Evolutionary conservation across 2,888 invertebrate species (phyloP), one percentile per base, ranked within the genome.

Genomic region (Ptilodon capucinus): DNA sequence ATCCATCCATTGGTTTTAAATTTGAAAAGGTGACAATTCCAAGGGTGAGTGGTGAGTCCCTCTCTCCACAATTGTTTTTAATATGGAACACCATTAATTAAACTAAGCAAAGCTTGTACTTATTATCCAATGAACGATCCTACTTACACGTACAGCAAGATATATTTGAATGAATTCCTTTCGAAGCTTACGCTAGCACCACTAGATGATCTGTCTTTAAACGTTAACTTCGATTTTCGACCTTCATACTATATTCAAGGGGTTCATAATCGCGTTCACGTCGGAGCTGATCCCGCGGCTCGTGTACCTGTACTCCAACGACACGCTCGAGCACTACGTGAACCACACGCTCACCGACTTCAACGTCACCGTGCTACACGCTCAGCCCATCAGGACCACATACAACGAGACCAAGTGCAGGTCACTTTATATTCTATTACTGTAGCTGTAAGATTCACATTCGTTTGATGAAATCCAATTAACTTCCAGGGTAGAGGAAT

Each of bases 231-330:
- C 25, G 25, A n/a, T 28, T 28, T 28, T n/a, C 28, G 5, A 28
- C n/a, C 28, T 1, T 32, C 13, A 14, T 8, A 14, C 7, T 32
- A 2, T 3, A 2, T 38, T 19, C 0, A 7, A 38, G 98, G 98
- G 97, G 21, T 96, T 98, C 76, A 98, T 99, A 70, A 98, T 99
- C 78, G 98, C 98, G 7, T 97, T 99, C 85, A 98, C 99, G 3
- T 98, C 98, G 1, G 97, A 98, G 79, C 97, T 98, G 89, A 97
- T 99, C 65, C 98, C 98, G 4, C 94, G 96, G 11, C 84, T 98
- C 51, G 96, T 98, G 25, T 99, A 98, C 84, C 91, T 92, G 49
- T 92, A 93, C 49, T 93, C 94, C 16, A 65, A 85, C n/a, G 91
- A 90, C 11, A 90, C 92, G 0, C 87, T 98, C 39, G 76, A 93